A percentile compares a stretch with the other conserved stretches of the same genome.
Conservation (phyloP, 2,888 invertebrate genomes). For the Sinotaia quadrata region DNA sequence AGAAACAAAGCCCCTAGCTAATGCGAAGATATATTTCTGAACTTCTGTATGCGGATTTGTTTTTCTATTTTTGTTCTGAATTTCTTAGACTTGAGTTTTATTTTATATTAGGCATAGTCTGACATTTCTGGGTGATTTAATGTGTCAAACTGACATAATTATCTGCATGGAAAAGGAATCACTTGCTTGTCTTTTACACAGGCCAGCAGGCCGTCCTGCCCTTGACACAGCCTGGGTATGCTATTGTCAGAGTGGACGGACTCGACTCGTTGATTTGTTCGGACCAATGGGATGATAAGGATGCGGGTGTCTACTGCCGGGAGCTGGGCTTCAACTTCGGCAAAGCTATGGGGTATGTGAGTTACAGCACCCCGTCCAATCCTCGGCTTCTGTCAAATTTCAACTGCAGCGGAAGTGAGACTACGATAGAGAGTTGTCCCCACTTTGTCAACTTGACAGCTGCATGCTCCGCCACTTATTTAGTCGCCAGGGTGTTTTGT, state of each 20-base stretch:
- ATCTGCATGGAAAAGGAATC: no score
- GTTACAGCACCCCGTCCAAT: no score
- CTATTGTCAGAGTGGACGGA: background rate
- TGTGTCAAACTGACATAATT: no score
- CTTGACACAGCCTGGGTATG: background rate
- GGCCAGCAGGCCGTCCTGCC: background rate
- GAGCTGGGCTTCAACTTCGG: conserved; percentile 46
- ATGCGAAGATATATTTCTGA: no score
- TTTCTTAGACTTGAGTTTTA: no score
- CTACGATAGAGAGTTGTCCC: conserved; percentile 39
- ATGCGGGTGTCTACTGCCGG: conserved; percentile 29
- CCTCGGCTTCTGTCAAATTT: conserved; percentile 76
- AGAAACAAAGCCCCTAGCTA: no score
- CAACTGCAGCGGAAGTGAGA: conserved; percentile 56
- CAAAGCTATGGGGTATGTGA: background rate
- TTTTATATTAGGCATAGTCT: no score
- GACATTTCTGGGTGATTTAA: no score
- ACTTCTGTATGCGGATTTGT: no score
- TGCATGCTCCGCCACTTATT: background rate
- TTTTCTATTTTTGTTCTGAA: no score
- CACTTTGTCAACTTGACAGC: background rate
- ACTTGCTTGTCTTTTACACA: background rate
- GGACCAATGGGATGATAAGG: conserved; percentile 26
- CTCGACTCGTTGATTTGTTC: conserved; percentile 28
- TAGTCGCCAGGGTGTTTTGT: conserved; percentile 56